A percentile compares a stretch with the other conserved stretches of the same genome.
These are phyloP conservation scores for Neomonachus schauinslandi DNA, from an alignment of 2,113 vertebrate species.

Conservation along the genomic window DNA sequence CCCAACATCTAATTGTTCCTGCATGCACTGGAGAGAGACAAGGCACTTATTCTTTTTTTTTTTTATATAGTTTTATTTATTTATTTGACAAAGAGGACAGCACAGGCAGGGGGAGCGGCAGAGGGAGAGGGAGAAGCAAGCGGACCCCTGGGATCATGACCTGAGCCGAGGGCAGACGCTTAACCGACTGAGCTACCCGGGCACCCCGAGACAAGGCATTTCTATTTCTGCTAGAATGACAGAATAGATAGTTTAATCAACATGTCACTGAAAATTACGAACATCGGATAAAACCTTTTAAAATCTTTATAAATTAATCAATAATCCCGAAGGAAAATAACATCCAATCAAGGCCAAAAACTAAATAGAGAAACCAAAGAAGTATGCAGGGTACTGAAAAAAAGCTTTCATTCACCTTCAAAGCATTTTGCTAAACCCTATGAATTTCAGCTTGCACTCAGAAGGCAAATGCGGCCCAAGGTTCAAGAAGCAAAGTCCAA, in stretches of 20 bases:
- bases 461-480: neutral
- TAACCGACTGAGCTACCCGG: too few relatives aligned
- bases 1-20: neutral
- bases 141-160: too few relatives aligned
- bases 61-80: too few relatives aligned
- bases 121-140: too few relatives aligned
- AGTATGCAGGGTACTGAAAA: neutral
- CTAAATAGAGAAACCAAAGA: neutral
- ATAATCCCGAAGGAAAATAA: constrained; percentile 23
- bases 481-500: constrained; percentile 39
- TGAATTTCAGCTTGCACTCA: constrained; percentile 19
- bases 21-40: neutral
- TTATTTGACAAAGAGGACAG: too few relatives aligned
- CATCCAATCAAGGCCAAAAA: neutral
- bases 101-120: too few relatives aligned
- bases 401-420: neutral
- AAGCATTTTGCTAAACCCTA: neutral
- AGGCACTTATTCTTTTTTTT: neutral
- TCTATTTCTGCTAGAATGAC: constrained; percentile 2
- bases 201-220: neutral
- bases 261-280: constrained; percentile 22
- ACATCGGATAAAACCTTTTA: neutral
- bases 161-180: too few relatives aligned
- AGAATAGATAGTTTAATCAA: neutral
- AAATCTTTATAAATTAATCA: constrained; percentile 42